A percentile compares a stretch with the other conserved stretches of the same genome.
Evolutionary conservation across 2,888 invertebrate species (phyloP).

Genomic region (Lasioglossum marginatum): DNA sequence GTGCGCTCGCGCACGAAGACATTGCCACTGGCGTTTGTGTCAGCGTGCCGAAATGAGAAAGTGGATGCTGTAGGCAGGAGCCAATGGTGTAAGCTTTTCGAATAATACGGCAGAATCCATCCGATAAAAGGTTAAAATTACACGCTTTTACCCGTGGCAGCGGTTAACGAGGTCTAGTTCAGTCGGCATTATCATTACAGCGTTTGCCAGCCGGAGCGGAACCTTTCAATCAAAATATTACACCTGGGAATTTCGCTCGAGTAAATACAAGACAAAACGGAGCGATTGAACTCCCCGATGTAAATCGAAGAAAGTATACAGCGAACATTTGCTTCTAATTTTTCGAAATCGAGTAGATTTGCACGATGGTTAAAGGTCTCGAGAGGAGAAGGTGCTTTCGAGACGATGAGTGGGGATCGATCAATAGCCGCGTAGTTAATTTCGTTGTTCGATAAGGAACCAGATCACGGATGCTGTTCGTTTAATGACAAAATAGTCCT

Average conservation of each 20-base stretch:
- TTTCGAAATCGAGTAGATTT: neutral
- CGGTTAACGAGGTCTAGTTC: slow-evolving; percentile 5
- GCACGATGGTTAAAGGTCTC: neutral
- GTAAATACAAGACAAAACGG: neutral
- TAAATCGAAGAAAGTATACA: neutral
- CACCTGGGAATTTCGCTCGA: neutral
- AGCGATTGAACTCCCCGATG: neutral
- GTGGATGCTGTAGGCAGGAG: slow-evolving; percentile 65
- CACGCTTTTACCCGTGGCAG: neutral
- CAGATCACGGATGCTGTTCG: slow-evolving; percentile 8
- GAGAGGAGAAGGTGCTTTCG: neutral
- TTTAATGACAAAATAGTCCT: slow-evolving; percentile 10
- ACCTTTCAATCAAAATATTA: slow-evolving; percentile 4
- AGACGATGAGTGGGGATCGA: neutral
- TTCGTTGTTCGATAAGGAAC: neutral
- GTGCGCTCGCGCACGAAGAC: neutral
- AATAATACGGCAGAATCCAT: slow-evolving; percentile 17
- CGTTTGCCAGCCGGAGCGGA: neutral
- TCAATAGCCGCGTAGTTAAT: neutral
- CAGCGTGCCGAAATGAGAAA: slow-evolving; percentile 68
- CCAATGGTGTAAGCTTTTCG: slow-evolving; percentile 68
- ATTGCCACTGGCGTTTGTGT: slow-evolving; percentile 8
- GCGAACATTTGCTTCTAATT: neutral
- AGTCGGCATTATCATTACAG: neutral
- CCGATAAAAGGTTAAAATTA: neutral